Evolutionary conservation across 2,113 vertebrate genomes (phyloP).

Genomic region (Ovis aries): ARS-UI_Ramb_v3.0 NC_056054.1:179729001-179729500

Average conservation of each 20-base stretch:
- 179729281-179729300: not conserved
- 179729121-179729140: not conserved
- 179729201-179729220: not conserved
- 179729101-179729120: slow-evolving; percentile 6
- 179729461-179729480: not conserved
- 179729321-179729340: slow-evolving; percentile 33
- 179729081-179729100: slow-evolving; percentile 36
- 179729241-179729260: slow-evolving; percentile 30
- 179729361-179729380: slow-evolving; percentile 30
- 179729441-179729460: slow-evolving; percentile 55
- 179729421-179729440: slow-evolving; percentile 8
- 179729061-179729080: not conserved
- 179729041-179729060: not conserved
- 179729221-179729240: not conserved
- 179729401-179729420: not conserved
- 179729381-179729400: slow-evolving; percentile 14
- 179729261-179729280: slow-evolving; percentile 22
- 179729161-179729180: not conserved
- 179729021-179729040: not conserved
- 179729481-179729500: slow-evolving; percentile 24
- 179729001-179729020: not conserved
- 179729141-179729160: not conserved
- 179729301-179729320: slow-evolving; percentile 42
- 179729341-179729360: slow-evolving; percentile 28
- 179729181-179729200: not conserved